A percentile compares a stretch with the other conserved stretches of the same genome.
phyloP scores from a whole-genome alignment of 2,113 vertebrate species.

The Zosterops borbonicus region DNA sequence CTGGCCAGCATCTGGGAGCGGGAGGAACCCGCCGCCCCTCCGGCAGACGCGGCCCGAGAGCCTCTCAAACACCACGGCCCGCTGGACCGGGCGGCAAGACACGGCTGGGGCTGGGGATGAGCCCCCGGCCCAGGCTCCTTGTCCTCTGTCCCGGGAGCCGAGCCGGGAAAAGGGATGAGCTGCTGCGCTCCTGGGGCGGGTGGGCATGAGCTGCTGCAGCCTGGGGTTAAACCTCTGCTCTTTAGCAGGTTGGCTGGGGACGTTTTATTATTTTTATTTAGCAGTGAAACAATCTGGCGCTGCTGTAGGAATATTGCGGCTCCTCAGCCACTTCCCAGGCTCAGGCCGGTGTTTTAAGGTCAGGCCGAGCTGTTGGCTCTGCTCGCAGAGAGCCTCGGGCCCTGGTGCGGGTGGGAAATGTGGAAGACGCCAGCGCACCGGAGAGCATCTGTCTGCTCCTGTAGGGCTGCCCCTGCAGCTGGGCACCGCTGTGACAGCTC shows the following conservation, averaged over 20 bases:
- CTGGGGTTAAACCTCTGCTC: neutral
- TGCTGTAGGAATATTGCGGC: neutral
- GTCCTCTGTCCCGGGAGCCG: neutral
- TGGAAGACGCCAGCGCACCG: rapidly evolving
- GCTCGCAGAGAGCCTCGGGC: neutral
- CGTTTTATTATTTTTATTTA: neutral
- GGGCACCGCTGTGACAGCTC: neutral
- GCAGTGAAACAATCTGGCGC: neutral
- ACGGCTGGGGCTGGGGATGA: too few species aligned
- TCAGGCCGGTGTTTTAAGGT: too few species aligned
- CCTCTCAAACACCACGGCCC: too few species aligned
- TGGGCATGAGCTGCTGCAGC: neutral
- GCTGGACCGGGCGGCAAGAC: neutral
- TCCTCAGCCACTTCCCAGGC: neutral
- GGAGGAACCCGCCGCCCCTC: neutral
- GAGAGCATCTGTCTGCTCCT: neutral
- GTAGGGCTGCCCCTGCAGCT: neutral
- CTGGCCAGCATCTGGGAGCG: neutral
- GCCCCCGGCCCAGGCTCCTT: neutral
- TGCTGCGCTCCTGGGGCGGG: neutral
- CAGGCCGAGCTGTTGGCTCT: neutral
- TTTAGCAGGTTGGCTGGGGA: neutral
- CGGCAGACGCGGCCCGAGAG: neutral
- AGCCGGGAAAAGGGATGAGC: neutral
- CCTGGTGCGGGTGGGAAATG: neutral